Base-by-base conservation (phyloP, 1,140 invertebrate species). In the Drusus annulatus region DNA sequence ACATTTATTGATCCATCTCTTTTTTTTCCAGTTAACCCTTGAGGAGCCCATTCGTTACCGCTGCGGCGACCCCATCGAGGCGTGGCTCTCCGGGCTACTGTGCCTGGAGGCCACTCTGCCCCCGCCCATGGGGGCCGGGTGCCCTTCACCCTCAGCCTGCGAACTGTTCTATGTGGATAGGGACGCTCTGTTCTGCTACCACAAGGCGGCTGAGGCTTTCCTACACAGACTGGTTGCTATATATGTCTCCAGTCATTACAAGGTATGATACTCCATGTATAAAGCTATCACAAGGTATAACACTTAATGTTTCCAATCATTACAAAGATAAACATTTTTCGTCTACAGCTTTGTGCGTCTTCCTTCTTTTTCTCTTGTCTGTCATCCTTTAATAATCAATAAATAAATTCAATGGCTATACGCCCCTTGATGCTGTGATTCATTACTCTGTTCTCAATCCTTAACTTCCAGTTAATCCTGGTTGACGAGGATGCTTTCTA, bases 231-330 rank as follows among this genome's bases (percentile, higher is more conserved):
- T 99, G 0, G 96, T 99, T 79, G 93, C 96, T 45, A 93, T 99
- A 5, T 99, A 98, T 87, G 98, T 99, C 0, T 93, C 98, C 0
- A 99, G 98, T 15, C 98, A 99, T 91, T 99, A 99, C 86, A 99
- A 98, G 91, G 94, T 93, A 45, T 13, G 36, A 45, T 1, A 13
- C 36, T 45, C 36, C 7, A 13, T 45, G 36, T 1, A 8, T 45
- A 13, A 13, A 45, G 36, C 13, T 45, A 45, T 45, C 13, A 45
- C 10, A 45, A 45, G 36, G 36, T 45, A 45, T 36, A 7, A 36
- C 8, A 36, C 6, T 36, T 99, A 99, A 98, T 87, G 98, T 99
- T 0, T 93, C 98, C 0, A 99, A 98, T 15, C 98, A 99, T 91
- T 99, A 99, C 86, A 99, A 98, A 91, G 94, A 93, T 17, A n/a